Percentiles rank a stretch among this genome's conserved stretches.
Evolutionary conservation across 2,888 invertebrate species (phyloP).

Genomic region (Morpho achilles): DNA sequence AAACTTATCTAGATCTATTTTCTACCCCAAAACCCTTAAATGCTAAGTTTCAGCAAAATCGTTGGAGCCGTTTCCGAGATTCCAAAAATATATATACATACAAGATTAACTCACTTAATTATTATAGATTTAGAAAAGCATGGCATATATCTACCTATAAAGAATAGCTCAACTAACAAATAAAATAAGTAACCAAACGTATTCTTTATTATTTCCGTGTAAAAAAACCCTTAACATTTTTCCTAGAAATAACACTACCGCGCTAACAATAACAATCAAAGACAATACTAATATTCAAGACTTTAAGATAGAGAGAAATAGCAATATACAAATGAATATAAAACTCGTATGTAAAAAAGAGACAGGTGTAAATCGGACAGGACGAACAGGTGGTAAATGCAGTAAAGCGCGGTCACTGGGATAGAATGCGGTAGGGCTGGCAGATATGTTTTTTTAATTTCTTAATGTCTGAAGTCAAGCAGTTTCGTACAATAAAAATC

Average conservation of each 20-base stretch:
- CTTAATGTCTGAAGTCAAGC: not conserved
- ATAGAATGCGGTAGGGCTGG: constrained; percentile 17
- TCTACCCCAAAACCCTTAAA: no score
- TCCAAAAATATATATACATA: no score
- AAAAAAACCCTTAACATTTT: constrained; percentile 14
- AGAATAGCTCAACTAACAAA: no score
- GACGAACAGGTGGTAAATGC: constrained; percentile 15
- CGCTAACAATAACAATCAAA: constrained; percentile 2
- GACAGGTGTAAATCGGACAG: constrained; percentile 8
- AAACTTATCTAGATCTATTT: no score
- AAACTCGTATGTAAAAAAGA: constrained; percentile 4
- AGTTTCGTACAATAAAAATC: no score
- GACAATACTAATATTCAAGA: constrained; percentile 9
- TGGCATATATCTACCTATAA: no score
- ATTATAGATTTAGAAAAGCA: no score
- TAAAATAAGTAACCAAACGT: no score
- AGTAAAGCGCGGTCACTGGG: constrained; percentile 12
- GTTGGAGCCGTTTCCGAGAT: no score
- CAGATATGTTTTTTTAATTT: constrained; percentile 1
- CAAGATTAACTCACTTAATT: no score
- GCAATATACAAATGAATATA: not conserved
- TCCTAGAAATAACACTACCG: constrained; percentile 1
- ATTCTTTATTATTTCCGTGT: constrained; percentile 6
- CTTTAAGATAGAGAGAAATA: constrained; percentile 3
- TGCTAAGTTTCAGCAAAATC: no score